phyloP scores from a whole-genome alignment of 2,113 vertebrate species.

The Tachycineta bicolor region DNA sequence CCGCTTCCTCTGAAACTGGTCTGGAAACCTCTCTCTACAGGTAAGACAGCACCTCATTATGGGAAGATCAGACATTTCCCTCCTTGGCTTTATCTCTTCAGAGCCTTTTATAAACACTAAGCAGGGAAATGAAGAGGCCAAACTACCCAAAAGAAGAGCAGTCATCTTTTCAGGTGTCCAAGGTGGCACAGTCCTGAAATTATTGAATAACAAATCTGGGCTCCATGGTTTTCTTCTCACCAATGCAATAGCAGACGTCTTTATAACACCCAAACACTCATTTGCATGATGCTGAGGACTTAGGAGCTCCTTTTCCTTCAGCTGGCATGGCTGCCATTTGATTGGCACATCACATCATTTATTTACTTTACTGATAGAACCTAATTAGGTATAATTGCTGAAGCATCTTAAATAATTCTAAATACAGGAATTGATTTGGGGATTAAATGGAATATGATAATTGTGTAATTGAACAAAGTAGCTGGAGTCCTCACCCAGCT shows the following conservation, averaged over 20 bases:
- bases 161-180: not conserved
- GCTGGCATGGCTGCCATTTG: slow-evolving; percentile 28
- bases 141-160: not conserved
- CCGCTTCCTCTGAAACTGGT: not conserved
- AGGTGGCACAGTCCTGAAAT: not conserved
- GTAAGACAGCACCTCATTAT: not conserved
- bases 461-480: slow-evolving; percentile 70
- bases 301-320: slow-evolving; percentile 3
- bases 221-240: not conserved
- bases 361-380: slow-evolving; percentile 65
- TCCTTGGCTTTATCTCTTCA: not conserved
- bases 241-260: not conserved
- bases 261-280: not conserved
- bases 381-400: slow-evolving; percentile 68
- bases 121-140: not conserved
- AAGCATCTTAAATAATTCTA: slow-evolving; percentile 71
- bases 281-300: not conserved
- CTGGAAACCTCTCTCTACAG: not conserved
- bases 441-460: slow-evolving; percentile 73
- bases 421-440: slow-evolving; percentile 71
- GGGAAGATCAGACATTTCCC: not conserved
- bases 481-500: slow-evolving; percentile 55
- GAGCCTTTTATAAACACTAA: not conserved
- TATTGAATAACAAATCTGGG: not conserved
- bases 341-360: slow-evolving; percentile 48